A percentile compares a stretch with the other conserved stretches of the same genome.
Conservation (phyloP, 2,113 vertebrate species). For the Conger conger region DNA sequence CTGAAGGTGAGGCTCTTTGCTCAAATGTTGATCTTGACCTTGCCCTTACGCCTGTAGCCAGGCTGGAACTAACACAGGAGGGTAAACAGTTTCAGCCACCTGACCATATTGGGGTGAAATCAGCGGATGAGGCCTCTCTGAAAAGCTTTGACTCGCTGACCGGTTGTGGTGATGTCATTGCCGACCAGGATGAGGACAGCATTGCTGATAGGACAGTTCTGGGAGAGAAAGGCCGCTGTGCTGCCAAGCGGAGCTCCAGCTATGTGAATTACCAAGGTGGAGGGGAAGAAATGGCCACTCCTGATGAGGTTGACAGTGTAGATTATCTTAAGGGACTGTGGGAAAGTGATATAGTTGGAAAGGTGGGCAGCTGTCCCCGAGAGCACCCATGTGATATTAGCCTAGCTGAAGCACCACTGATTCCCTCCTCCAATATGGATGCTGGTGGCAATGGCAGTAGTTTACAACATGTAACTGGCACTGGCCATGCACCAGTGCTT, state of each 20-base stretch:
- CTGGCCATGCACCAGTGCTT: constrained; percentile 53
- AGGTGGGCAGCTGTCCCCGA: constrained; percentile 63
- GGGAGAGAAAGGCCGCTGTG: constrained; percentile 78
- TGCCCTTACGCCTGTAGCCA: constrained; percentile 52
- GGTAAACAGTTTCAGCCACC: constrained; percentile 61
- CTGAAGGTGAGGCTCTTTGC: constrained; percentile 41
- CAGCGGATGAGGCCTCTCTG: constrained; percentile 86
- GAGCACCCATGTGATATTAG: constrained; percentile 48
- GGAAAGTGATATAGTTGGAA: constrained; percentile 58
- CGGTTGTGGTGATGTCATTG: constrained; percentile 93
- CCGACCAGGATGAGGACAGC: constrained; percentile 89
- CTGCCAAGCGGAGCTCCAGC: constrained; percentile 85
- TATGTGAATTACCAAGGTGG: constrained; percentile 93
- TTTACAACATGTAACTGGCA: constrained; percentile 56
- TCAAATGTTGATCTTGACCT: constrained; percentile 52
- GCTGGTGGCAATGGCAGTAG: constrained; percentile 51
- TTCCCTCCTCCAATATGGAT: constrained; percentile 54
- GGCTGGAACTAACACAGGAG: constrained; percentile 45
- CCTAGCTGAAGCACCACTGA: constrained; percentile 44
- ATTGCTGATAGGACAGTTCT: constrained; percentile 82
- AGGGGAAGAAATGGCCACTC: constrained; percentile 93
- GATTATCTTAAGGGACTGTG: constrained; percentile 80
- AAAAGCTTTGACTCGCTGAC: constrained; percentile 97
- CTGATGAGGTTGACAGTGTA: constrained; percentile 75
- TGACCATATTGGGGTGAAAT: constrained; percentile 81